phyloP scores from a whole-genome alignment of 2,797 vertebrate genomes.

The Gallinago solitaria region DNA sequence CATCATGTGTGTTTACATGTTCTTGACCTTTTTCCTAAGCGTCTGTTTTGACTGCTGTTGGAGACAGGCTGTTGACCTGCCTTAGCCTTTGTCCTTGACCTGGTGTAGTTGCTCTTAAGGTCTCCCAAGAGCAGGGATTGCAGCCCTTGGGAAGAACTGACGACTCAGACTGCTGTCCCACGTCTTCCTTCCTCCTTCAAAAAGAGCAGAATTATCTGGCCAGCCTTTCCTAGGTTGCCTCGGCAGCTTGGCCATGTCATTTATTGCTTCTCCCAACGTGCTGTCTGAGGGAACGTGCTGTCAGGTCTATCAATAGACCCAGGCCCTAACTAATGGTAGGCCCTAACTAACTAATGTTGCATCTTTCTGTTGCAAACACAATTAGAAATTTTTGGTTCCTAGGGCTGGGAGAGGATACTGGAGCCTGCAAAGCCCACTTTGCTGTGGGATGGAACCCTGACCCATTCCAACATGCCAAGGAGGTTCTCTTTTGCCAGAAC shows the following conservation, averaged over 20 bases:
- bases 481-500: conserved; percentile 1
- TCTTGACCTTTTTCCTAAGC: not conserved
- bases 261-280: not conserved
- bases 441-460: not conserved
- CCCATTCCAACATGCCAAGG: not conserved
- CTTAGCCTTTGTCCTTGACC: conserved; percentile 8
- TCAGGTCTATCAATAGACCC: not conserved
- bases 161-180: not conserved
- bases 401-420: not conserved
- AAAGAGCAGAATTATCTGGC: not conserved
- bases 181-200: not conserved
- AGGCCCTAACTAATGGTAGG: no score
- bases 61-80: not conserved
- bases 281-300: not conserved
- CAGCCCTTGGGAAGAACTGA: not conserved
- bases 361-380: not conserved
- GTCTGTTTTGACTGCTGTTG: conserved; percentile 34
- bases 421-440: not conserved
- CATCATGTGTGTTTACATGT: not conserved
- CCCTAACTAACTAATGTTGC: not conserved
- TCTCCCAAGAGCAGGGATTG: not conserved
- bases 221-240: not conserved
- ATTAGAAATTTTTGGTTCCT: not conserved
- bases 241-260: not conserved
- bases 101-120: not conserved